Conservation (phyloP, 2,113 vertebrate species). For the Fregetta grallaria region DNA sequence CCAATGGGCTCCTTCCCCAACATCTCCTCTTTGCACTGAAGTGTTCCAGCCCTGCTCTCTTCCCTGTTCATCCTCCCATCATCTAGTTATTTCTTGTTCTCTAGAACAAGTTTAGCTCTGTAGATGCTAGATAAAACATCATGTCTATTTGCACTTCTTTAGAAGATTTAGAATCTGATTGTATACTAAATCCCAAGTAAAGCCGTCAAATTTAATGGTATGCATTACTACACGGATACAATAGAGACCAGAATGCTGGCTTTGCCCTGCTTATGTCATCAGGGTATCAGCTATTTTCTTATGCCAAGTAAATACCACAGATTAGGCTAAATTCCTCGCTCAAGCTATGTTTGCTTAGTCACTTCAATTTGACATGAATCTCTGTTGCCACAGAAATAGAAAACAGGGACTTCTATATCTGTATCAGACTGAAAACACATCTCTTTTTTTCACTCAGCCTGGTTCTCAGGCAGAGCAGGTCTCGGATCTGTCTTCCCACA, state of each 20-base stretch:
- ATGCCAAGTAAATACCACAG: neutral
- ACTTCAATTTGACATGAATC: neutral
- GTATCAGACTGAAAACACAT: neutral
- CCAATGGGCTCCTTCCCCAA: neutral
- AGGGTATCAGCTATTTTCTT: neutral
- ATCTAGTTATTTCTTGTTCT: neutral
- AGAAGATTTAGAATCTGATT: constrained; percentile 3
- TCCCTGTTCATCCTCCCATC: neutral
- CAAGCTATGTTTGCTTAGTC: neutral
- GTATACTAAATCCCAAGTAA: neutral
- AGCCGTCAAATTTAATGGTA: neutral
- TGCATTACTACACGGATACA: neutral
- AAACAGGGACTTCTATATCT: neutral
- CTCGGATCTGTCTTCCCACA: neutral
- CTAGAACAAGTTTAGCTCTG: neutral
- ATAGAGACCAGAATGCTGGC: neutral
- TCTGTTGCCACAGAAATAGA: neutral
- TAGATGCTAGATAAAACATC: neutral
- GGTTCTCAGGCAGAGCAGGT: neutral
- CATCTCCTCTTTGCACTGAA: neutral
- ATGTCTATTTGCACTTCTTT: neutral
- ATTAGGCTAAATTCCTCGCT: constrained; percentile 30
- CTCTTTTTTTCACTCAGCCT: neutral
- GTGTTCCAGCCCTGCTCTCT: neutral
- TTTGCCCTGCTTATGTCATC: constrained; percentile 10